phyloP scores from a whole-genome alignment of 2,113 vertebrate genomes.

The Rynchops niger region DNA sequence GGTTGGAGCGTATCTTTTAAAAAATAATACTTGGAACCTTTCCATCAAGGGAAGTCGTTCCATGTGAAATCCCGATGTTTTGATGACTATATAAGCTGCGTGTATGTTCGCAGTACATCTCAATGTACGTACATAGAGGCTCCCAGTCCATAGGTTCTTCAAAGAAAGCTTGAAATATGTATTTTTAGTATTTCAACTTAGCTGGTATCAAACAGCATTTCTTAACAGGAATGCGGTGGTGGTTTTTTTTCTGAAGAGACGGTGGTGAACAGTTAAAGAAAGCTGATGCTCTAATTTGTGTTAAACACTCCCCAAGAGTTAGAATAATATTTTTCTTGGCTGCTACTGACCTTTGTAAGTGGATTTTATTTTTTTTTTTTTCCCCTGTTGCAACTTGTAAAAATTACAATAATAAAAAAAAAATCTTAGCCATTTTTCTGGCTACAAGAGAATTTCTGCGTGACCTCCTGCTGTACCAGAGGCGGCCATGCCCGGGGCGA shows the following conservation, averaged over 20 bases:
- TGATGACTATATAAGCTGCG: not conserved
- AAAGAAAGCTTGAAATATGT: not conserved
- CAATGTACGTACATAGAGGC: fast-evolving
- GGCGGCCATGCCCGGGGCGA: fast-evolving
- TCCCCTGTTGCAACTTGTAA: not conserved
- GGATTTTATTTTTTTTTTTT: not conserved
- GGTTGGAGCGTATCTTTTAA: not conserved
- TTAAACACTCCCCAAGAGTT: not conserved
- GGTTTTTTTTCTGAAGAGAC: not conserved
- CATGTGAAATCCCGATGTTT: not conserved
- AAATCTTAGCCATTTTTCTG: not conserved
- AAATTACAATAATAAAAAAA: not conserved
- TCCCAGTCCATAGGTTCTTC: not conserved
- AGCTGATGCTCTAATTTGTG: not conserved
- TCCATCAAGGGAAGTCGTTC: not conserved
- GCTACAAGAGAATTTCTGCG: fast-evolving
- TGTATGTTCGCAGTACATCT: fast-evolving
- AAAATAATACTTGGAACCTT: not conserved
- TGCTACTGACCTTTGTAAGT: not conserved
- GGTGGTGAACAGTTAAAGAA: not conserved
- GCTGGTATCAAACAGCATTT: not conserved
- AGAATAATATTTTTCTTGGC: not conserved
- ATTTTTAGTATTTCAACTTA: not conserved
- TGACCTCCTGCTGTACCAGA: no score
- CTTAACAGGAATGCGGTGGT: not conserved